Evolutionary conservation across 2,113 vertebrate species (phyloP), one percentile per base, ranked within the genome.

Genomic region (Scatophagus argus): DNA sequence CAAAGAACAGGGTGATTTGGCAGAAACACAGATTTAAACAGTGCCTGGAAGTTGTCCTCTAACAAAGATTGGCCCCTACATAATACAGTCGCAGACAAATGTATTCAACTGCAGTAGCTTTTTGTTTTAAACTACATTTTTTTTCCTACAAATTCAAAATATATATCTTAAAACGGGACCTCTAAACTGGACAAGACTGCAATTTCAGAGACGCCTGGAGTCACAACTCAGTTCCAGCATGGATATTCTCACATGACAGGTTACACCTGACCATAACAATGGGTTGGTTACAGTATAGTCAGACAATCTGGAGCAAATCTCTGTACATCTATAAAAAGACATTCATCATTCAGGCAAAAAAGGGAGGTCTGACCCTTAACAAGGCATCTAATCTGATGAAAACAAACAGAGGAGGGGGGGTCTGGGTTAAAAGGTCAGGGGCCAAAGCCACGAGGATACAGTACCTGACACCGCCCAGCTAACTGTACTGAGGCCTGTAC

Each of bases 311-410:
- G 59, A 82, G 65, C 25, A 82, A 82, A 82, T 88, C 75, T 89
- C 87, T 94, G 87, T 90, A 91, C 90, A 93, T 83, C 76, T 89
- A 89, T 88, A 64, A 84, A 93, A 71, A 91, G 64, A 89, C 90
- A 91, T 83, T 88, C 82, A 88, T 77, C 32, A 88, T 89, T 86
- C 75, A 86, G 65, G 79, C 68, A 83, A 75, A 86, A 36, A 43
- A 67, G 64, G 36, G 49, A 29, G 68, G 82, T 80, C 68, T 46
- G 74, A 91, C 79, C 82, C 88, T 91, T 91, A 82, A 86, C 60
- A 78, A 89, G 74, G 58, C 75, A 77, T 72, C 75, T 68, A 77
- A 89, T 87, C 74, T 74, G 69, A 81, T 63, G 29, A 39, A 32
- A 49, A 75, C 16, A 78, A 19, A 36, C 32, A 49, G 16, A 25